phyloP scores from a whole-genome alignment of 2,797 vertebrate species.

The Carduelis carduelis region DNA sequence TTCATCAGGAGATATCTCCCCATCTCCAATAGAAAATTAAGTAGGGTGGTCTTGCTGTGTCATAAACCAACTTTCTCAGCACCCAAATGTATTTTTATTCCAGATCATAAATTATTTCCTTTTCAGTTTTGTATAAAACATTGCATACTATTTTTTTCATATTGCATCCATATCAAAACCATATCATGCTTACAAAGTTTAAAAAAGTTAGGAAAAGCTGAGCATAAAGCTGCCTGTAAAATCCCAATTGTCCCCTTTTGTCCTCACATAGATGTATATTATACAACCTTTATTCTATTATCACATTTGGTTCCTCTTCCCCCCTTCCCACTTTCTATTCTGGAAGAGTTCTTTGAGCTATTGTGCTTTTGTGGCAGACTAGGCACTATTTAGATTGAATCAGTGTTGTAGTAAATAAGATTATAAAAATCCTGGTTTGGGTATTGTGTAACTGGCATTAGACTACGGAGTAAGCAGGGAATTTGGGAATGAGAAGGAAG shows the following conservation, averaged over 20 bases:
- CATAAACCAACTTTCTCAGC: not conserved
- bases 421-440: not conserved
- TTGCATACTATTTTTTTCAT: not conserved
- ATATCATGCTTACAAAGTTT: not conserved
- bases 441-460: not conserved
- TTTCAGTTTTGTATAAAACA: not conserved
- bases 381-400: not conserved
- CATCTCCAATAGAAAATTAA: not conserved
- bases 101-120: not conserved
- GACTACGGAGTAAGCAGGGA: not conserved
- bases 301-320: not conserved
- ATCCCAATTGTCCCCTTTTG: not conserved
- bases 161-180: not conserved
- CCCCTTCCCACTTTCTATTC: not conserved
- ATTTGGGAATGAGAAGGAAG: not conserved
- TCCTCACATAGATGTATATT: not conserved
- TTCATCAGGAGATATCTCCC: not conserved
- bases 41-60: not conserved
- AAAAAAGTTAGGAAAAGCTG: not conserved
- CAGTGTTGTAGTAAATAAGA: not conserved
- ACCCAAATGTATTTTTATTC: not conserved
- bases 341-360: not conserved
- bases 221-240: not conserved
- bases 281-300: not conserved
- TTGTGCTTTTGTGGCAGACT: not conserved